Conservation (phyloP, 2,797 vertebrate species). For the Pseudotriccus pelzelni region DNA sequence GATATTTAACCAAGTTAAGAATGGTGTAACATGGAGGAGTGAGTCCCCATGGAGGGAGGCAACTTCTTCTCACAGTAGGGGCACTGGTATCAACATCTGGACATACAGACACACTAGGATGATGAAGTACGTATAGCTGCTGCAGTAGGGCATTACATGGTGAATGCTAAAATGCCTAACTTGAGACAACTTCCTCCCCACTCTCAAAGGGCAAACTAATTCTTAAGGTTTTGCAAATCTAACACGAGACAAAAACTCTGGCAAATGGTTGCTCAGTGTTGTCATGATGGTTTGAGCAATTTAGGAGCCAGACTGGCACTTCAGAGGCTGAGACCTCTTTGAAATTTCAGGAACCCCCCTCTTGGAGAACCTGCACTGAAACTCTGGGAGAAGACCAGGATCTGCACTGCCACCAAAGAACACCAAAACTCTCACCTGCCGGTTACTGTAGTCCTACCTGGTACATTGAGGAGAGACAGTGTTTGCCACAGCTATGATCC, state of each 20-base stretch:
- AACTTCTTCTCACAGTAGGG: background rate
- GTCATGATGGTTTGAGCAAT: background rate
- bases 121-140: background rate
- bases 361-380: background rate
- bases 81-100: background rate
- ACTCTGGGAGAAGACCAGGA: background rate
- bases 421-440: background rate
- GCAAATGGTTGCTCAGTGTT: background rate
- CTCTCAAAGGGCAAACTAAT: background rate
- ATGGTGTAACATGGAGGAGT: background rate
- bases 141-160: background rate
- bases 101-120: background rate
- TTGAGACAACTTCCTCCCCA: background rate
- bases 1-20: background rate
- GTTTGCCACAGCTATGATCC: background rate
- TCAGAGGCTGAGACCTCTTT: background rate
- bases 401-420: background rate
- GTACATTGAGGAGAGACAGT: background rate
- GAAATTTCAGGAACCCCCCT: background rate
- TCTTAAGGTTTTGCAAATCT: background rate
- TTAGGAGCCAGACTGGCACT: background rate
- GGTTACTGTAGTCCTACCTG: background rate
- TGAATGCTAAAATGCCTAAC: background rate
- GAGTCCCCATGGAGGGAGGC: background rate
- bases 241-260: background rate